Evolutionary conservation across 2,797 vertebrate species (phyloP), one percentile per base, ranked within the genome.

Genomic region (Paedocypris micromegethes): DNA sequence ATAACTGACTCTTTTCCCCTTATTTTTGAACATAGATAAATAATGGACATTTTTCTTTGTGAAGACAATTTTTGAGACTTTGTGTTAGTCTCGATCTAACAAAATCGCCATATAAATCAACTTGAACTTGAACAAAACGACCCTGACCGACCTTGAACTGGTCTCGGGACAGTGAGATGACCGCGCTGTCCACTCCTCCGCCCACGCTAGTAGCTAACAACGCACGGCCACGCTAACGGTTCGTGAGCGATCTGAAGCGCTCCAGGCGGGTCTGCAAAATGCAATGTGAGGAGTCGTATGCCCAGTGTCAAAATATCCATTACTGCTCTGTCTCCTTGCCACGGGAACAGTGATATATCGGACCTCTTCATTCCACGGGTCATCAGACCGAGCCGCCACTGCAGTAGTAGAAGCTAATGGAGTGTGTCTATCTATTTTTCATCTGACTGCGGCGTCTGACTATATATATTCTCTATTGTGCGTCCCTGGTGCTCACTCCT

Each of bases 251-350:
- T 23, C 23, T 40, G 37, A 57, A 51, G 46, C 23, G 46, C 51
- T 63, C 50, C 45, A 57, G 59, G 23, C 23, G 63, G 23, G 41
- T 70, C 40, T 70, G 43, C 23, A 70, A 64, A 70, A 70, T 70
- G 40, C 39, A 70, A 42, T 63, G 40, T 57, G 23, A 63, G 60
- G 4, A 70, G 53, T 53, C 9, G 0, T 5, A 42, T 70, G 9
- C 46, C 46, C 41, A 57, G 46, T 64, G 41, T 70, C 68, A 70
- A 70, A 70, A 62, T 70, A 70, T 57, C 46, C 68, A 70, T 70
- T 70, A 70, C 52, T 50, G 53, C 9, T 57, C 52, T 70, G 68
- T 63, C 59, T 63, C 52, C 52, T 62, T 56, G 58, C 7, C 58
- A 61, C 51, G 0, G 58, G 45, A 62, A 9, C 39, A 3, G 52